Conservation (phyloP, 2,113 vertebrate genomes). For the Ovis aries region DNA sequence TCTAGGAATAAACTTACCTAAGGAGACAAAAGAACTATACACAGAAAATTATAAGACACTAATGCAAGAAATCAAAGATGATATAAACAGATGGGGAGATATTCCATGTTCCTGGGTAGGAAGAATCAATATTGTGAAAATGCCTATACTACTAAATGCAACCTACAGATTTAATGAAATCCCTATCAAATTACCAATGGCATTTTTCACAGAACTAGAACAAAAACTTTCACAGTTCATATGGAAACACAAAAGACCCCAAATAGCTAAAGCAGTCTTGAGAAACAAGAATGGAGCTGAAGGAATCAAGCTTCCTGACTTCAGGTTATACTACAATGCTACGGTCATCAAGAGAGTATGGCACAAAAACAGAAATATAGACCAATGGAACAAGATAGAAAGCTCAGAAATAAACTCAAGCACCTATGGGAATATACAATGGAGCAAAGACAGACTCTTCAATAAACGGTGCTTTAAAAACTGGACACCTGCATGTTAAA, state of each 20-base stretch:
- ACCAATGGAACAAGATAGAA: neutral
- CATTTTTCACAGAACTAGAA: neutral
- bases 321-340: neutral
- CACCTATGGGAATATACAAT: neutral
- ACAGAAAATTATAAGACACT: neutral
- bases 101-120: rapidly evolving
- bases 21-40: neutral
- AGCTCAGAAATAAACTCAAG: neutral
- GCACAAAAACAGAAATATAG: neutral
- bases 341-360: neutral
- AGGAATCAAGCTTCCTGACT: neutral
- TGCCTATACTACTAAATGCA: neutral
- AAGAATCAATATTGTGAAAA: neutral
- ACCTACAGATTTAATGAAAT: neutral
- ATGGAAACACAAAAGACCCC: neutral
- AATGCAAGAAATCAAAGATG: neutral
- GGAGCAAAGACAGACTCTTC: neutral
- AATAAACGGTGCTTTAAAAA: neutral
- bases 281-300: neutral
- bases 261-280: neutral
- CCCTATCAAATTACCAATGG: neutral
- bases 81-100: neutral
- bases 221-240: neutral
- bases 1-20: neutral
- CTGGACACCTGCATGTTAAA: neutral